These are phyloP conservation scores for Porphyrio hochstetteri DNA, from an alignment of 2,113 vertebrate genomes.

Conservation along the genomic window DNA sequence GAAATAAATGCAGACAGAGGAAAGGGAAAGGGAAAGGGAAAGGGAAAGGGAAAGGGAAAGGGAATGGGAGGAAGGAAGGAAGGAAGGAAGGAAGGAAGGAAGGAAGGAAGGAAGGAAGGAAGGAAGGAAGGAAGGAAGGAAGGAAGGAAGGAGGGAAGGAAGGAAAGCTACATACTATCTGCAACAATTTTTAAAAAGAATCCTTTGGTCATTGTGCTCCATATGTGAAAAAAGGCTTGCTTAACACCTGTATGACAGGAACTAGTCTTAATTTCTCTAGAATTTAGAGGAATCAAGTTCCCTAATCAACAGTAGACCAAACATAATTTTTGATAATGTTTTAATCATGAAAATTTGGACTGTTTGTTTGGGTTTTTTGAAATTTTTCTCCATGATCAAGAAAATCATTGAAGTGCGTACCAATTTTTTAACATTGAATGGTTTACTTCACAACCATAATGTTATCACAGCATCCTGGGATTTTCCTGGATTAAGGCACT, in stretches of 20 bases:
- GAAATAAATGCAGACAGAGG: not conserved
- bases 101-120: too few species aligned
- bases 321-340: not conserved
- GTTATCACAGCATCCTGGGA: not conserved
- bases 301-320: not conserved
- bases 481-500: not conserved
- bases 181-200: not conserved
- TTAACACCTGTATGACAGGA: not conserved
- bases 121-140: too few species aligned
- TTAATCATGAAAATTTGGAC: not conserved
- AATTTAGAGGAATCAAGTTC: too few species aligned
- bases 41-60: not conserved
- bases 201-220: not conserved
- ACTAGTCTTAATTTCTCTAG: too few species aligned
- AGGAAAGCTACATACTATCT: not conserved
- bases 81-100: too few species aligned
- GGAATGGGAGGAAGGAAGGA: too few species aligned
- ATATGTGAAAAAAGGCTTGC: not conserved
- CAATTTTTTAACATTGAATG: not conserved
- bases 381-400: not conserved
- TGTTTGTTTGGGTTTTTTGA: not conserved
- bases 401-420: not conserved
- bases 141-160: too few species aligned
- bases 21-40: not conserved
- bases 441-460: not conserved